phyloP scores from a whole-genome alignment of 2,888 invertebrate species.

The Epirrita christyi region DNA sequence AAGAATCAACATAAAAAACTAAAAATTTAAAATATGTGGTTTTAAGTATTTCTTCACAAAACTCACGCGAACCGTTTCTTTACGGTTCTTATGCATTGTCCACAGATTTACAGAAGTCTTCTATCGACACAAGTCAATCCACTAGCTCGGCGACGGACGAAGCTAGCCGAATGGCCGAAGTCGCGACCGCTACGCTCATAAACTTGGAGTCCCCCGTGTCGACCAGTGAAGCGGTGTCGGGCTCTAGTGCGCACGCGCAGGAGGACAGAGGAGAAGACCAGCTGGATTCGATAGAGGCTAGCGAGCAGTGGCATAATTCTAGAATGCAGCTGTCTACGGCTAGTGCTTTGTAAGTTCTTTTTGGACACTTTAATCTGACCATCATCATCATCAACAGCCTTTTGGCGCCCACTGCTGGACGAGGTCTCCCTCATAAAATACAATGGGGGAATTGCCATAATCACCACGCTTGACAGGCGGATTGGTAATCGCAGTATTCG shows the following conservation, averaged over 20 bases:
- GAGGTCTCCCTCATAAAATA: too few species aligned
- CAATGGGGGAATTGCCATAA: too few species aligned
- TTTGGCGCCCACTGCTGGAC: too few species aligned
- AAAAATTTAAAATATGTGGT: background rate
- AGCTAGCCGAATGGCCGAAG: conserved; percentile 59
- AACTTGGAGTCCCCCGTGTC: conserved; percentile 75
- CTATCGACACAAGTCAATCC: conserved; percentile 73
- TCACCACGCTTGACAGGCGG: too few species aligned
- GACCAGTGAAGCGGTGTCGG: conserved; percentile 52
- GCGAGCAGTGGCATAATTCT: conserved; percentile 70
- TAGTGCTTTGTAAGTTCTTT: conserved; percentile 69
- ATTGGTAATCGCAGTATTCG: too few species aligned
- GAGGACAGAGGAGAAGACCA: conserved; percentile 60
- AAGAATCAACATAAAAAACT: too few species aligned
- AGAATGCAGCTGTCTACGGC: conserved; percentile 69
- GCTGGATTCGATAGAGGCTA: conserved; percentile 76
- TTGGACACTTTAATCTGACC: too few species aligned
- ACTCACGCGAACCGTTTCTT: conserved; percentile 6
- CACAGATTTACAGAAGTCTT: conserved; percentile 64
- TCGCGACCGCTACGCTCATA: conserved; percentile 74
- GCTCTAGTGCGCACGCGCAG: conserved; percentile 42
- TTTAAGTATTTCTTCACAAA: background rate
- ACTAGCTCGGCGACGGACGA: conserved; percentile 73
- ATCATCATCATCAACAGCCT: too few species aligned
- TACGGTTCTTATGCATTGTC: conserved; percentile 25